Conservation (phyloP, 2,113 vertebrate genomes). For the Enhydra lutris region DNA sequence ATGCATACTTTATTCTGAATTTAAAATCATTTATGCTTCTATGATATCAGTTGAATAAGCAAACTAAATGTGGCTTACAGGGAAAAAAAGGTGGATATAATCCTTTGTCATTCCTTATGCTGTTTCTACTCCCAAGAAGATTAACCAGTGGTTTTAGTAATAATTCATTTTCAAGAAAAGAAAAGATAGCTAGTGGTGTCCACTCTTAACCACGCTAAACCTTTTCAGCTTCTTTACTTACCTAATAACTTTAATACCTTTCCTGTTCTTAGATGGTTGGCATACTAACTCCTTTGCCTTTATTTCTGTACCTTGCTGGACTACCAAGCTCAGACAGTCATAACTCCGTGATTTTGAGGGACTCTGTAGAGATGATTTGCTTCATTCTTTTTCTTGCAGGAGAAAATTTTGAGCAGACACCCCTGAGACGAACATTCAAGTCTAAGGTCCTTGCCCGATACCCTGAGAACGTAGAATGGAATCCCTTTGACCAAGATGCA, state of each 20-base stretch:
- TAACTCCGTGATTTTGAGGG: neutral
- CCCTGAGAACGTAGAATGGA: conserved; percentile 99
- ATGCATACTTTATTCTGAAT: conserved; percentile 45
- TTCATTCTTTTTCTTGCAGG: conserved; percentile 84
- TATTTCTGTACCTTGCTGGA: conserved; percentile 71
- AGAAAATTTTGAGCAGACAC: conserved; percentile 99
- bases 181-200: conserved; percentile 60
- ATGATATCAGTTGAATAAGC: conserved; percentile 11
- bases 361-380: conserved; percentile 46
- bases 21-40: conserved; percentile 56
- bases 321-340: conserved; percentile 47
- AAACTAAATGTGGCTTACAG: neutral
- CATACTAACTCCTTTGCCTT: conserved; percentile 77
- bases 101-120: conserved; percentile 41
- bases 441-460: conserved; percentile 99
- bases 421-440: conserved; percentile 97
- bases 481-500: conserved; percentile 99
- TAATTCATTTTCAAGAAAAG: conserved; percentile 62
- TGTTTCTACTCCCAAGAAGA: conserved; percentile 44
- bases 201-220: conserved; percentile 70
- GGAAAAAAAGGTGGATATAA: neutral
- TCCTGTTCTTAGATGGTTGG: conserved; percentile 78
- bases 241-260: conserved; percentile 73
- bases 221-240: conserved; percentile 74
- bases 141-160: conserved; percentile 49